A percentile compares a stretch with the other conserved stretches of the same genome.
These are phyloP conservation scores for Blera fallax DNA, from an alignment of 2,888 invertebrate genomes.

Conservation along the genomic window DNA sequence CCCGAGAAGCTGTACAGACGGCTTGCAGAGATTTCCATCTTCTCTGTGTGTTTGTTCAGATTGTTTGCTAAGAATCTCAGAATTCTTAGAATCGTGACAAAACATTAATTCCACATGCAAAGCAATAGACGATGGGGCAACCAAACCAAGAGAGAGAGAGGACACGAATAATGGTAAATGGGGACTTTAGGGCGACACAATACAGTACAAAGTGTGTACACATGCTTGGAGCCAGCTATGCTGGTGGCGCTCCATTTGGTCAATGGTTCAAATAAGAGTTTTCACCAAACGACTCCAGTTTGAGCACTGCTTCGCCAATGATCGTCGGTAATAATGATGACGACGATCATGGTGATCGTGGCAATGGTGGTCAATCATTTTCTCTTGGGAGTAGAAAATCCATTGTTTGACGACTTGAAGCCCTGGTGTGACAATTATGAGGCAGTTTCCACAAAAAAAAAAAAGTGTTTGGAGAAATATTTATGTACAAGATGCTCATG, in stretches of 20 bases:
- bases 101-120: constrained; percentile 76
- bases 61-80: constrained; percentile 70
- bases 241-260: constrained; percentile 50
- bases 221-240: not conserved
- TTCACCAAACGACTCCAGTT: constrained; percentile 17
- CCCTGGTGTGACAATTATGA: not conserved
- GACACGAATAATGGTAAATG: constrained; percentile 14
- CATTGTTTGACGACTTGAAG: constrained; percentile 26
- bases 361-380: constrained; percentile 1
- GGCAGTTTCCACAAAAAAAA: no score
- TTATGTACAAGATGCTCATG: not conserved
- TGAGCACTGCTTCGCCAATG: constrained; percentile 2
- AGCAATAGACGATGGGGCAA: constrained; percentile 1
- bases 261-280: constrained; percentile 8
- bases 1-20: constrained; percentile 27
- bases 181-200: constrained; percentile 38
- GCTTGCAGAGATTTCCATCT: constrained; percentile 42
- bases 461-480: not conserved
- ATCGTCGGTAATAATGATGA: not conserved
- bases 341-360: not conserved
- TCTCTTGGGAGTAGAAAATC: constrained; percentile 8
- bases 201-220: constrained; percentile 44
- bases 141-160: not conserved
- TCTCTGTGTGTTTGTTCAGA: constrained; percentile 64
- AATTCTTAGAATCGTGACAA: constrained; percentile 80